Evolutionary conservation across 2,888 invertebrate species (phyloP).

Genomic region (Hipparchia semele): DNA sequence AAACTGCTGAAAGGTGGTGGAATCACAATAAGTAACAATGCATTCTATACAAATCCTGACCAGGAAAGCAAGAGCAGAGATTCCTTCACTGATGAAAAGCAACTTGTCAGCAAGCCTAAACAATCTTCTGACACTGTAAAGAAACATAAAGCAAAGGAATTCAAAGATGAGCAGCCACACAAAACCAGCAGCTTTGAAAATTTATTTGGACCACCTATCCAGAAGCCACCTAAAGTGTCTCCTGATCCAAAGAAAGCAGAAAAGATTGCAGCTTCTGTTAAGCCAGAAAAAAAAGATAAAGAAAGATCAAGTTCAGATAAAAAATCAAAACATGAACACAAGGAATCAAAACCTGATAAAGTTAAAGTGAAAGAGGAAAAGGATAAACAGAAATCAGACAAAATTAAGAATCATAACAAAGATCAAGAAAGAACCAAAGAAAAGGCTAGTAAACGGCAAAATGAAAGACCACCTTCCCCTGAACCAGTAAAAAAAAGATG

Average conservation of each 20-base stretch:
- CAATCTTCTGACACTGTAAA: slow-evolving; percentile 82
- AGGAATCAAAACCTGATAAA: slow-evolving; percentile 74
- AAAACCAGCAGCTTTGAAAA: slow-evolving; percentile 88
- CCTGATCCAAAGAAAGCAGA: slow-evolving; percentile 85
- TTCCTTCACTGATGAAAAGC: slow-evolving; percentile 81
- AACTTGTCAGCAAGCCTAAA: slow-evolving; percentile 88
- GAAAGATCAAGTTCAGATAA: slow-evolving; percentile 75
- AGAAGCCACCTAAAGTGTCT: slow-evolving; percentile 88
- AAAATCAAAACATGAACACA: slow-evolving; percentile 77
- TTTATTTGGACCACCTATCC: slow-evolving; percentile 92
- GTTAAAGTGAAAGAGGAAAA: slow-evolving; percentile 75
- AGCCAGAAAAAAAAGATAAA: slow-evolving; percentile 83
- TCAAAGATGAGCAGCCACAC: slow-evolving; percentile 80
- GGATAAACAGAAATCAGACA: slow-evolving; percentile 75
- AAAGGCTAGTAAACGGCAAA: slow-evolving; percentile 77
- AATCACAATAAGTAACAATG: slow-evolving; percentile 74
- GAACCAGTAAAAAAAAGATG: slow-evolving; percentile 68
- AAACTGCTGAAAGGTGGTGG: slow-evolving; percentile 95
- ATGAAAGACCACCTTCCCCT: slow-evolving; percentile 70
- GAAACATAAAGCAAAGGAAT: slow-evolving; percentile 84
- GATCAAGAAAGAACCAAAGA: slow-evolving; percentile 82
- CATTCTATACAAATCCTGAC: slow-evolving; percentile 76
- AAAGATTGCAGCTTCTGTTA: slow-evolving; percentile 57
- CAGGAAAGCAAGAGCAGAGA: slow-evolving; percentile 83
- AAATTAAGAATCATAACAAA: slow-evolving; percentile 80